Evolutionary conservation across 1,140 invertebrate species (phyloP).

Genomic region (Pseudomyrmex gracilis): DNA sequence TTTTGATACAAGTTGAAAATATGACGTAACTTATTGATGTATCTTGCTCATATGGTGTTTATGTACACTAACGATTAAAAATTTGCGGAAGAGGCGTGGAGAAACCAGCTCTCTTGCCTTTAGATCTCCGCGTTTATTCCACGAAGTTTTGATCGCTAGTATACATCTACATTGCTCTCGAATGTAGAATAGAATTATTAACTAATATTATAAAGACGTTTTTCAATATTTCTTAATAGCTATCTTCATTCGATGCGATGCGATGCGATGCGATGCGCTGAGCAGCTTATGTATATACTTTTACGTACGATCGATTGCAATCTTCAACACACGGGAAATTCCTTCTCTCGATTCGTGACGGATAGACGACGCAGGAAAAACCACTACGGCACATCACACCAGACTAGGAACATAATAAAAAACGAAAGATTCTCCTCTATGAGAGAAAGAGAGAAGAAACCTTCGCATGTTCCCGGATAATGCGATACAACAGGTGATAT

Average conservation of each 20-base stretch:
- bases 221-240: slow-evolving; percentile 49
- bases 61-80: no score
- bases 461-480: slow-evolving; percentile 42
- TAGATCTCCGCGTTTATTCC: no score
- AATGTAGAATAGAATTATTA: slow-evolving; percentile 57
- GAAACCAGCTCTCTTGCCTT: no score
- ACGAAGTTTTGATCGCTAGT: no score
- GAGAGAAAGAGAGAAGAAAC: not conserved
- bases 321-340: slow-evolving; percentile 35
- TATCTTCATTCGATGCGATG: slow-evolving; percentile 25
- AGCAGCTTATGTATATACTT: slow-evolving; percentile 13
- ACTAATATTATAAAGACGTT: slow-evolving; percentile 49
- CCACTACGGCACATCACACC: slow-evolving; percentile 82
- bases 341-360: slow-evolving; percentile 55
- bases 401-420: slow-evolving; percentile 53
- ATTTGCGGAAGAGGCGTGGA: no score
- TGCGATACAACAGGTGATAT: slow-evolving; percentile 69
- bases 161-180: slow-evolving; percentile 1
- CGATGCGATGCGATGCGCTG: not conserved
- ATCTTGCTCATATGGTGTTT: not conserved
- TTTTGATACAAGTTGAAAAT: slow-evolving; percentile 14
- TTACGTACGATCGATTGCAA: slow-evolving; percentile 36
- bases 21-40: slow-evolving; percentile 44
- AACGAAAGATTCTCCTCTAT: not conserved
- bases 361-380: slow-evolving; percentile 71